Percentiles rank a stretch among this genome's conserved stretches.
These are phyloP conservation scores for Chelon labrosus DNA, from an alignment of 2,797 vertebrate species.

Conservation along the genomic window DNA sequence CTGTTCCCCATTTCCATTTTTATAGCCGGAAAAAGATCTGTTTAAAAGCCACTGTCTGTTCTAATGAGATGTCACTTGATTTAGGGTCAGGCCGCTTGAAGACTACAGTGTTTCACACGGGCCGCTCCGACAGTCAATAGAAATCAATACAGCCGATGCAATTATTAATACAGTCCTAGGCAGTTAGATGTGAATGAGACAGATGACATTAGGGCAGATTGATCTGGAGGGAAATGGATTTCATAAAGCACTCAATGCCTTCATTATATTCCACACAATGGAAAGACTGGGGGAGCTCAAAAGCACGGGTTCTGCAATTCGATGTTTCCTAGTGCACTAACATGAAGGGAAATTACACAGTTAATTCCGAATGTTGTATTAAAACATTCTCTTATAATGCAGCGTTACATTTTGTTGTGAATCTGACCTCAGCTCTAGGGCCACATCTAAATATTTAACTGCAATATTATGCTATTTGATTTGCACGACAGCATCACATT, in stretches of 20 bases:
- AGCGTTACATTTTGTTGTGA: constrained; percentile 16
- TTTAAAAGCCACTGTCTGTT: constrained; percentile 79
- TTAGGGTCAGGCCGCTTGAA: constrained; percentile 81
- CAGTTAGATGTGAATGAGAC: constrained; percentile 87
- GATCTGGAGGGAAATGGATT: constrained; percentile 86
- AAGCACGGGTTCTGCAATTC: constrained; percentile 49
- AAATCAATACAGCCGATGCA: constrained; percentile 87
- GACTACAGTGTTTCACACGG: constrained; percentile 74
- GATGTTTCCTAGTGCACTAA: constrained; percentile 31
- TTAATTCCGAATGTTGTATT: constrained; percentile 38
- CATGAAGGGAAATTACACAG: constrained; percentile 47
- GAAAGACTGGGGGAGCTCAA: constrained; percentile 47
- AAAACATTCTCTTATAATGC: constrained; percentile 17
- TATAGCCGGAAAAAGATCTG: constrained; percentile 77
- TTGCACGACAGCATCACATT: neutral
- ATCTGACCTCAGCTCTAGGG: neutral
- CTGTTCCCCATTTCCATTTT: constrained; percentile 81
- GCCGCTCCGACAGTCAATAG: constrained; percentile 83
- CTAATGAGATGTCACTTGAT: constrained; percentile 90
- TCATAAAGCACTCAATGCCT: constrained; percentile 83
- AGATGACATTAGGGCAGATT: constrained; percentile 88
- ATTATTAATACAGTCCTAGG: constrained; percentile 87
- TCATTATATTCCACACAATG: constrained; percentile 82
- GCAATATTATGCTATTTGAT: neutral
- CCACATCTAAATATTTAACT: constrained; percentile 27